Conservation (phyloP, 2,888 invertebrate genomes). For the Polyommatus iphigenia region DNA sequence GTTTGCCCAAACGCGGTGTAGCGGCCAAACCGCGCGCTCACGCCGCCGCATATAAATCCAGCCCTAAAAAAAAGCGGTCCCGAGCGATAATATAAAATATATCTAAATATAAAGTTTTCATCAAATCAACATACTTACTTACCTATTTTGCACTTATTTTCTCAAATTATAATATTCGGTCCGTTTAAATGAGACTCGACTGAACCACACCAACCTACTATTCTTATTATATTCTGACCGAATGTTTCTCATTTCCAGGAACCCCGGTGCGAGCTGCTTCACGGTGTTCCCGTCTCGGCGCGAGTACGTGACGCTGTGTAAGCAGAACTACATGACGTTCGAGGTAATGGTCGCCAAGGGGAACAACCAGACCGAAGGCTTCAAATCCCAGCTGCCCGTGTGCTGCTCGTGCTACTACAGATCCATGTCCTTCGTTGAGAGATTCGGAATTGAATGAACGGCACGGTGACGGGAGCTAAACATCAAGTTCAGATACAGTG, state of each 20-base stretch:
- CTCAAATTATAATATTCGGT: too few species aligned
- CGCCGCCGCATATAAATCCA: too few species aligned
- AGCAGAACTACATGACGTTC: constrained; percentile 37
- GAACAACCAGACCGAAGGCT: constrained; percentile 23
- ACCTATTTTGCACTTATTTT: too few species aligned
- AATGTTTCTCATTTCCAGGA: neutral
- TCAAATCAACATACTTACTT: too few species aligned
- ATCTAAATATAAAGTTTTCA: too few species aligned
- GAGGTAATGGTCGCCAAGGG: constrained; percentile 31
- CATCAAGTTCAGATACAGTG: neutral
- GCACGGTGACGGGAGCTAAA: neutral
- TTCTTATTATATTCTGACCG: neutral
- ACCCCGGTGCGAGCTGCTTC: constrained; percentile 3
- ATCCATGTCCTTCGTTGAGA: neutral
- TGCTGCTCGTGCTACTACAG: constrained; percentile 32
- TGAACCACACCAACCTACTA: too few species aligned
- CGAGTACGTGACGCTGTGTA: constrained; percentile 45
- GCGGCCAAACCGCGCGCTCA: too few species aligned
- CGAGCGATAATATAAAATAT: too few species aligned
- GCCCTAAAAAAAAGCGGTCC: too few species aligned
- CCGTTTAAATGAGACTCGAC: too few species aligned
- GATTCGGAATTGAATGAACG: neutral
- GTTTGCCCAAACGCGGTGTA: too few species aligned
- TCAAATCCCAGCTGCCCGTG: constrained; percentile 26
- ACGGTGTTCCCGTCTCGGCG: neutral